Conservation (phyloP, 2,797 vertebrate genomes). For the Fundulus diaphanus region DNA sequence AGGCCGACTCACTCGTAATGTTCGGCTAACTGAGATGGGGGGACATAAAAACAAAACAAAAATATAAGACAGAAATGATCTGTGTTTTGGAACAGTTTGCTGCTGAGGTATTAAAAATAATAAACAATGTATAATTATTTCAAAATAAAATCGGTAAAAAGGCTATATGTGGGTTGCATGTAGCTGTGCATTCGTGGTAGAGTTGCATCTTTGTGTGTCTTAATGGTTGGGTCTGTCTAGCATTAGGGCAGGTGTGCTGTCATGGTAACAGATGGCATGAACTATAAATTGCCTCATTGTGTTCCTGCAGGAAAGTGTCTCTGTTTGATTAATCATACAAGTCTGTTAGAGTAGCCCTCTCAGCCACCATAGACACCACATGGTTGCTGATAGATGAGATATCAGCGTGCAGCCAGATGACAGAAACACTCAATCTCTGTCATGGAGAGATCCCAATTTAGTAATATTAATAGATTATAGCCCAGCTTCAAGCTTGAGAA, state of each 20-base stretch:
- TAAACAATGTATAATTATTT: background rate
- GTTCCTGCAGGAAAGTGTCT: constrained; percentile 68
- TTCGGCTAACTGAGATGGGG: constrained; percentile 17
- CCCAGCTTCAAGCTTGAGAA: background rate
- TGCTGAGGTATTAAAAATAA: background rate
- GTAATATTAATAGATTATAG: constrained; percentile 4
- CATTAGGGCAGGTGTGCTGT: constrained; percentile 68
- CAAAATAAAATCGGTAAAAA: background rate
- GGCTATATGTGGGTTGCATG: constrained; percentile 1
- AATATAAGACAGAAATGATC: constrained; percentile 17
- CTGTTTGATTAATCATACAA: constrained; percentile 72
- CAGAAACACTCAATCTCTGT: constrained; percentile 35
- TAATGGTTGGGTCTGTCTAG: constrained; percentile 24
- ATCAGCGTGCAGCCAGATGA: constrained; percentile 39
- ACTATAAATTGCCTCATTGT: constrained; percentile 74
- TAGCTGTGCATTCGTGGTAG: constrained; percentile 1
- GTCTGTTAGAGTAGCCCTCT: constrained; percentile 58
- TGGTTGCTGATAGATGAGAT: constrained; percentile 61
- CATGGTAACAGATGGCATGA: constrained; percentile 73
- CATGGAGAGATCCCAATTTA: constrained; percentile 11
- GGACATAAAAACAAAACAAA: background rate
- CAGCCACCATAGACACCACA: constrained; percentile 40
- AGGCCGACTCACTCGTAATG: constrained; percentile 25
- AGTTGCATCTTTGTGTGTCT: constrained; percentile 27
- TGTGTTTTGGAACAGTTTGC: background rate